Evolutionary conservation across 2,797 vertebrate species (phyloP).

Genomic region (Typhlichthys eigenmanni): DNA sequence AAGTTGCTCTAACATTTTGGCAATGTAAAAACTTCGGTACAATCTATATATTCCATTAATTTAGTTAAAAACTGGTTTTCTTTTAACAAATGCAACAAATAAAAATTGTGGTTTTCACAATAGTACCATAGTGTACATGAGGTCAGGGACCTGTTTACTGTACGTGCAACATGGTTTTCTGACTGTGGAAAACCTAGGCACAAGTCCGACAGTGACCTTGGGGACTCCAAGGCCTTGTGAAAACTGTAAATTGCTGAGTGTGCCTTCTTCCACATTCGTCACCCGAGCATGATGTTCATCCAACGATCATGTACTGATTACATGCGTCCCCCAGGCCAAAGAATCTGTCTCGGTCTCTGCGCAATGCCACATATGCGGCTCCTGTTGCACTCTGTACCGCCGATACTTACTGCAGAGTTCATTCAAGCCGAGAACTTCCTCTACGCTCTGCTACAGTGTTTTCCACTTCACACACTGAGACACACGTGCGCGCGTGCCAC

Average conservation of each 20-base stretch:
- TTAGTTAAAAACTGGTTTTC: constrained; percentile 1
- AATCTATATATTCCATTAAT: background rate
- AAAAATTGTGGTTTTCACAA: background rate
- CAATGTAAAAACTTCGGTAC: background rate
- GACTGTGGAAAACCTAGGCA: constrained; percentile 1
- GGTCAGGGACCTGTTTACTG: constrained; percentile 3
- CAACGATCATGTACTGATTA: constrained; percentile 34
- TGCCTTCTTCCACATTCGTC: constrained; percentile 36
- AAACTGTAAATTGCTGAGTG: constrained; percentile 20
- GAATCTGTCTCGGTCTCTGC: constrained; percentile 31
- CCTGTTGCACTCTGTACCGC: constrained; percentile 41
- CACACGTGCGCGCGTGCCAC: constrained; percentile 5
- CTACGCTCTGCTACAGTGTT: constrained; percentile 6
- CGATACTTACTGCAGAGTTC: constrained; percentile 8
- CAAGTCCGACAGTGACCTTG: constrained; percentile 5
- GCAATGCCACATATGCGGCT: constrained; percentile 38
- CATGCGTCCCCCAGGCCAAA: constrained; percentile 39
- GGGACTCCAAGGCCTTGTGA: constrained; percentile 22
- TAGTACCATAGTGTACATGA: background rate
- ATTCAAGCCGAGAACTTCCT: constrained; percentile 24
- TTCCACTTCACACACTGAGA: background rate
- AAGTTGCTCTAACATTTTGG: background rate
- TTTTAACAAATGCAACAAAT: background rate
- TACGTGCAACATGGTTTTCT: constrained; percentile 8
- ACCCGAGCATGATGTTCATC: constrained; percentile 18